Base-by-base conservation (phyloP, 37 sponge, comb jelly and placozoan genomes). In the Chondrilla cf. caribensis region DNA sequence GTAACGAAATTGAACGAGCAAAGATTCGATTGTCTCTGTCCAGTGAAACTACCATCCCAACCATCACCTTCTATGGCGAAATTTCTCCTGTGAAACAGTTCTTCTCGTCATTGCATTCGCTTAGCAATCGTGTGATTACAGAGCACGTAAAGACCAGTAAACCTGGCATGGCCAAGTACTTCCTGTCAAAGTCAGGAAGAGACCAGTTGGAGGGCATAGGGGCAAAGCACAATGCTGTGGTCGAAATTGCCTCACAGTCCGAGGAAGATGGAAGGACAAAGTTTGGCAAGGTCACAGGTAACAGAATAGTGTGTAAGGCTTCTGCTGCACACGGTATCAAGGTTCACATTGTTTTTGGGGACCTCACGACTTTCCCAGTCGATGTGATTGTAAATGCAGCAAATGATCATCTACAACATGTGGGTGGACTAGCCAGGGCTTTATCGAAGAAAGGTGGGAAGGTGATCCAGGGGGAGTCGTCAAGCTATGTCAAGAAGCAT, bases 311-410 rank as follows among this genome's bases (percentile, higher is more conserved):
- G 6, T 60, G 64, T n/a, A 22, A 15, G 6, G 64, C 28, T 22
- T 28, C 64, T 28, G 15, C 76, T 38, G 76, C 18, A 39, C 4
- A 68, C 18, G 44, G n/a, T 39, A 3, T 4, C 11, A 73, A 15
- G 3, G 76, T 73, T 4, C 9, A 6, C 21, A 39, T 73, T 38
- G 41, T 73, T 22, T 24, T 72, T 58, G 92, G 92, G 31, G 92
- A 91, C 44, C 84, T 91, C 62, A 91, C 92, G 7, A 83, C 81
- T 41, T 85, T 87, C 33, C 41, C 41, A 64, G 86, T 82, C 44
- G 92, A 91, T 43, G 88, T 91, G 0, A 87, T 91, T 51, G 92
- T 91, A 0, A 91, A 91, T 87, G 92, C 92, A 58, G 88, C 92
- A 8, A 91, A 91, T 79, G 79, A 36, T 17, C 72, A 84, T 0